Base-by-base conservation (phyloP, 2,797 vertebrate species). In the Acrossocheilus fasciatus region DNA sequence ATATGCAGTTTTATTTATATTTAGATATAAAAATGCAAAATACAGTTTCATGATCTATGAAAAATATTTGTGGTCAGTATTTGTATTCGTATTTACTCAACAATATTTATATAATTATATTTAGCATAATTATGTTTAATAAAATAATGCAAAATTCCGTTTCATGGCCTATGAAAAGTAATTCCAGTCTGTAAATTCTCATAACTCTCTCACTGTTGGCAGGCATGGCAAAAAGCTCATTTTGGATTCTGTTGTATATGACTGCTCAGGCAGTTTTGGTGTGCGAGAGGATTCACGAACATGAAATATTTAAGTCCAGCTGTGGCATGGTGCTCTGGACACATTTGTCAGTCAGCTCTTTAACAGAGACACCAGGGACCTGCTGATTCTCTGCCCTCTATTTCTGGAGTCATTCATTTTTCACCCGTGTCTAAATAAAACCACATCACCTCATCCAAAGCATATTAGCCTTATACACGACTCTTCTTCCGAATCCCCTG, bases 391-490 rank as follows among this genome's bases (percentile, higher is more conserved):
- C 84, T 66, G 59, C 69, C 50, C 81, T 82, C 80, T 88, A 83
- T 90, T 91, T 88, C 64, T 81, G 87, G 91, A 86, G 76, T 84
- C 90, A 93, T 93, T 83, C 68, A 92, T 93, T 93, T 94, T 94
- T 93, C 85, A 93, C 82, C 81, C 81, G 86, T 57, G 88, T 91
- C 90, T 86, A 92, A 94, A 92, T 93, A 92, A 93, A 91, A 90
- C 86, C 74, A 80, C 78, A 87, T 87, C 80, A 12, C 47, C 87
- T 88, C 89, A 88, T 52, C 62, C 47, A 66, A 66, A 39, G 74
- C 77, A 54, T 80, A 87, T 85, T 79, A 85, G 41, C 77, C 70
- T 81, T 64, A 68, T 36, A 83, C 79, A 69, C 11, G 10, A 47
- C 34, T 82, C 70, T 59, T 79, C 73, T 79, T 76, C 62, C 17